Conservation (phyloP, 2,888 invertebrate species). For the Schizotus pectinicornis region DNA sequence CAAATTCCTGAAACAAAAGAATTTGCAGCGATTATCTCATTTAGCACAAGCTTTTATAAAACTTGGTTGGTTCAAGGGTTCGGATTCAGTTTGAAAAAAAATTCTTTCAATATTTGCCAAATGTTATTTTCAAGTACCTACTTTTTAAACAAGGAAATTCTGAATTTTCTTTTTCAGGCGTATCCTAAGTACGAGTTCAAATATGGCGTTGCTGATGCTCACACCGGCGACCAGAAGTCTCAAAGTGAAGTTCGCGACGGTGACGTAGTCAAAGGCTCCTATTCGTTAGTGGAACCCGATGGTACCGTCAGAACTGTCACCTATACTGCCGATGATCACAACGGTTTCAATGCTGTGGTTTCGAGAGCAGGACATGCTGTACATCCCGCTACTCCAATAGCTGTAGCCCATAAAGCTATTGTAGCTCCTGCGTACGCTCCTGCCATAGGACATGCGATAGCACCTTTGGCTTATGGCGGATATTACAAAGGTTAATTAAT, state of each 20-base stretch:
- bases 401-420: conserved; percentile 48
- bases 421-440: conserved; percentile 44
- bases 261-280: conserved; percentile 64
- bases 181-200: conserved; percentile 67
- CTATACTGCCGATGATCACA: conserved; percentile 65
- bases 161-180: conserved; percentile 48
- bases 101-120: too few relatives aligned
- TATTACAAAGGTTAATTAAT: conserved; percentile 35
- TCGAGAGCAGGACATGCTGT: conserved; percentile 64
- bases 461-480: conserved; percentile 36
- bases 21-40: too few relatives aligned
- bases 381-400: conserved; percentile 58
- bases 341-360: conserved; percentile 60
- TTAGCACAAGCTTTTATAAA: too few relatives aligned
- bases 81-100: too few relatives aligned
- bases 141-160: too few relatives aligned
- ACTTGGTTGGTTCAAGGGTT: too few relatives aligned
- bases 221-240: conserved; percentile 65
- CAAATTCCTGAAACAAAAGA: too few relatives aligned
- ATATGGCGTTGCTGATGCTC: conserved; percentile 65
- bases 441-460: conserved; percentile 28
- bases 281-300: conserved; percentile 65
- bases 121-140: too few relatives aligned
- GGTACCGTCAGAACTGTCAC: conserved; percentile 64
- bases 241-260: conserved; percentile 64